phyloP scores from a whole-genome alignment of 2,113 vertebrate genomes.

The Muntiacus muntjak region DNA sequence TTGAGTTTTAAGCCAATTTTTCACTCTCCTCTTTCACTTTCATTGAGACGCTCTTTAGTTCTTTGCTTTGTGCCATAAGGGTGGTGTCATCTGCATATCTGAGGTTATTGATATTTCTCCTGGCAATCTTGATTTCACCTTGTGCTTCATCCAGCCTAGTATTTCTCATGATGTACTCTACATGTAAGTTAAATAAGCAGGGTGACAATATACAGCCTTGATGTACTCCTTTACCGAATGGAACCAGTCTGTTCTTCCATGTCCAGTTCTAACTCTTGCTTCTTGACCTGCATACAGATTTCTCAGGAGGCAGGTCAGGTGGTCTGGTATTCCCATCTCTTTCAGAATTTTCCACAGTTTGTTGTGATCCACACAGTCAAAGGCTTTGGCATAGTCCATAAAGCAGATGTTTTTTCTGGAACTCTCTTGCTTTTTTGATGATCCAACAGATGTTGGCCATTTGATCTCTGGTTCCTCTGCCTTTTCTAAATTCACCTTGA shows the following conservation, averaged over 20 bases:
- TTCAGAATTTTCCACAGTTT: background rate
- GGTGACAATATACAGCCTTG: background rate
- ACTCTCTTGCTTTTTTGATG: background rate
- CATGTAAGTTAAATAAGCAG: background rate
- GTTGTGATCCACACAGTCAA: background rate
- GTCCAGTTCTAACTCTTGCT: background rate
- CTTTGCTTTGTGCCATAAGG: background rate
- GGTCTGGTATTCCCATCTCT: background rate
- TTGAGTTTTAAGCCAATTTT: background rate
- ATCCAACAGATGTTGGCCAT: background rate
- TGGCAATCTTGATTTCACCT: background rate
- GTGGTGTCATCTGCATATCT: background rate
- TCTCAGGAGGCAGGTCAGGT: background rate
- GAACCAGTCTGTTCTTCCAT: background rate
- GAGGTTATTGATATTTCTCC: background rate
- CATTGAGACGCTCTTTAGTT: background rate
- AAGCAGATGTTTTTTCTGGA: background rate
- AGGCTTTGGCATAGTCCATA: background rate
- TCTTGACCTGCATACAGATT: background rate
- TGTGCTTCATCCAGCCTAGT: background rate
- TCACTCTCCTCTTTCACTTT: background rate
- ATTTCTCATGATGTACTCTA: background rate
- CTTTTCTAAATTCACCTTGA: background rate
- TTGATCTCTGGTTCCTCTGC: background rate
- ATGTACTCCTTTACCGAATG: background rate